Percentiles rank a stretch among this genome's conserved stretches.
phyloP scores from a whole-genome alignment of 2,797 vertebrate genomes.

The Dallia pectoralis region DNA sequence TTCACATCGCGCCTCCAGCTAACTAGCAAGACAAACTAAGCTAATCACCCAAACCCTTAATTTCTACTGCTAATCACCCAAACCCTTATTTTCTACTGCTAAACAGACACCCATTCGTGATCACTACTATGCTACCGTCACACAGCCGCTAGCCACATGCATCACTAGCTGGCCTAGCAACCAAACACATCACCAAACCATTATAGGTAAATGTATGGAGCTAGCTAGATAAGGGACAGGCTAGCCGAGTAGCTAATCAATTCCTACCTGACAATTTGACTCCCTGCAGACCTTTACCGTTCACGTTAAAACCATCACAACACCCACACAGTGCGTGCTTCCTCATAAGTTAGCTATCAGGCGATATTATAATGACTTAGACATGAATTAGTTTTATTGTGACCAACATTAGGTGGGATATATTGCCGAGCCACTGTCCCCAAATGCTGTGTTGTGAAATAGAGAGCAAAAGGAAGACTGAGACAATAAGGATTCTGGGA shows the following conservation, averaged over 20 bases:
- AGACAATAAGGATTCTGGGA: slow-evolving; percentile 8
- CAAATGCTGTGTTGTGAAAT: neutral
- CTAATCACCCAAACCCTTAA: neutral
- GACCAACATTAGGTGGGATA: neutral
- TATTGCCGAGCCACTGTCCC: too few relatives aligned
- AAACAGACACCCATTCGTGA: too few relatives aligned
- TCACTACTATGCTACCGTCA: too few relatives aligned
- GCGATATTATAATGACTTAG: neutral
- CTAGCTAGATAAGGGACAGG: neutral
- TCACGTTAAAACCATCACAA: neutral
- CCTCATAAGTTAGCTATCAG: neutral
- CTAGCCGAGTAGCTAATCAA: neutral
- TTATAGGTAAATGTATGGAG: neutral
- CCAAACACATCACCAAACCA: neutral
- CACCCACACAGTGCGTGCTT: neutral
- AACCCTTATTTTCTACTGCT: neutral
- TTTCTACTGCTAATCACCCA: neutral
- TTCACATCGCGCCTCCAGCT: neutral
- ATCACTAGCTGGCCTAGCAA: neutral
- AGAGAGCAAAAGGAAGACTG: neutral
- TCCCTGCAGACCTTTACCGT: neutral
- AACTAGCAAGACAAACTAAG: neutral
- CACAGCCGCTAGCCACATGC: neutral
- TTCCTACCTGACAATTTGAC: neutral
- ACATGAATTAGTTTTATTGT: neutral